Conservation (phyloP, 2,113 vertebrate genomes). For the Alaudala cheleensis region DNA sequence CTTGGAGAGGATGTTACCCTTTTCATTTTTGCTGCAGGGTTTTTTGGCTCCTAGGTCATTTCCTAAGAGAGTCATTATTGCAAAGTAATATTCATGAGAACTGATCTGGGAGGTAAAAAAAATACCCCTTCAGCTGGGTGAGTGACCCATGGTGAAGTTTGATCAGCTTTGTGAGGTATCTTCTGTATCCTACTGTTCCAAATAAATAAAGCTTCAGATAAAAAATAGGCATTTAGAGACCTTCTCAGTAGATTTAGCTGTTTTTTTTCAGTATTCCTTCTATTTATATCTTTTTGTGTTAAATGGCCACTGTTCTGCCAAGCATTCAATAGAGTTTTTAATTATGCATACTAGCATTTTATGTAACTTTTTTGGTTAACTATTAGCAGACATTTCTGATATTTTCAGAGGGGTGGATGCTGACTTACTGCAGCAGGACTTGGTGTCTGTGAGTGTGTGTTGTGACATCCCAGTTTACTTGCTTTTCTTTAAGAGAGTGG, state of each 20-base stretch:
- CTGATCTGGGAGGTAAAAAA: background rate
- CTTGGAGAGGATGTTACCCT: slow-evolving; percentile 12
- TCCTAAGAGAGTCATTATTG: slow-evolving; percentile 10
- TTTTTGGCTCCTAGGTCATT: slow-evolving; percentile 9
- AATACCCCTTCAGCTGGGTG: background rate
- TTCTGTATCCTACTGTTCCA: background rate
- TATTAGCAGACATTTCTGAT: background rate
- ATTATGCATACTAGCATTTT: background rate
- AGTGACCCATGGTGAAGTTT: background rate
- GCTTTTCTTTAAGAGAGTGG: background rate
- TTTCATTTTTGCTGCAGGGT: slow-evolving; percentile 13
- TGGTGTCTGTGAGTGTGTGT: background rate
- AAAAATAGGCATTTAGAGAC: background rate
- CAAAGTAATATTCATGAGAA: background rate
- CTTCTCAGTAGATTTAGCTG: background rate
- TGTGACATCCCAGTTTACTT: background rate
- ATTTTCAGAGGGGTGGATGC: background rate
- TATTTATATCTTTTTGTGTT: slow-evolving; percentile 12
- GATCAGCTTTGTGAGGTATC: background rate
- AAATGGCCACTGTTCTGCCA: background rate
- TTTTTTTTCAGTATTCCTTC: background rate
- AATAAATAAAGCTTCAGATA: background rate
- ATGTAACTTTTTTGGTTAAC: background rate
- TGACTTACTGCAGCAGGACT: background rate
- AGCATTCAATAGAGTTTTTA: background rate